Base-by-base conservation (phyloP, 37 sponge, comb jelly and placozoan genomes). In the Mnemiopsis leidyi region DNA sequence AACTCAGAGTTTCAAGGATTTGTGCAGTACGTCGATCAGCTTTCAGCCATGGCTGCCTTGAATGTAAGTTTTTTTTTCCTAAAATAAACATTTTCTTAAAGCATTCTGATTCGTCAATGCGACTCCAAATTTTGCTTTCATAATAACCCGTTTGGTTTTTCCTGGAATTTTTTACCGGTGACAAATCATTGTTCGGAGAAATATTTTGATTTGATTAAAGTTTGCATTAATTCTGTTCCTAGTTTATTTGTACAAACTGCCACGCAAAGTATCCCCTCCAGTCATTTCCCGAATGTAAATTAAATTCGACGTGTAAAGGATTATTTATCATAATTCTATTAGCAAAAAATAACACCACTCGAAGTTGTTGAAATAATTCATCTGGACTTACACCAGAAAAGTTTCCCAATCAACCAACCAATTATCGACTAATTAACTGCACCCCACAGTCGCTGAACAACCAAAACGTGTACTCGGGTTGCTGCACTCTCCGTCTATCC, bases 381-480 rank as follows among this genome's bases (percentile, higher is more conserved):
- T n/a, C n/a, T n/a, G n/a, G n/a, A n/a, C n/a, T n/a, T n/a, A n/a
- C n/a, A n/a, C n/a, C n/a, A n/a, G n/a, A n/a, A n/a, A n/a, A n/a
- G 68, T 67, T 20, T 67, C 68, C 68, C 68, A 21, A 20, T 20
- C 68, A 21, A 67, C 68, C 68, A 21, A 21, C 20, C 68, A 21
- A 20, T 13, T 20, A 20, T 13, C 68, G 68, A 13, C 68, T 67
- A 13, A 29, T 7, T 71, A 71, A n/a, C 61, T 13, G 61, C 73
- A 23, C 73, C 7, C 93, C 25, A 23, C 90, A 98, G 98, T 75
- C 93, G 25, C 93, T 98, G 69, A 95, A 98, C 95, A 96, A 96
- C 26, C 98, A 95, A 93, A 96, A 96, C 73, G 95, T 98, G 28
- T 98, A 96, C 93, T 95, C 95, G 88, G 97, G 98, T 9, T 98